phyloP scores from a whole-genome alignment of 2,113 vertebrate genomes.

The Heliornis fulica region DNA sequence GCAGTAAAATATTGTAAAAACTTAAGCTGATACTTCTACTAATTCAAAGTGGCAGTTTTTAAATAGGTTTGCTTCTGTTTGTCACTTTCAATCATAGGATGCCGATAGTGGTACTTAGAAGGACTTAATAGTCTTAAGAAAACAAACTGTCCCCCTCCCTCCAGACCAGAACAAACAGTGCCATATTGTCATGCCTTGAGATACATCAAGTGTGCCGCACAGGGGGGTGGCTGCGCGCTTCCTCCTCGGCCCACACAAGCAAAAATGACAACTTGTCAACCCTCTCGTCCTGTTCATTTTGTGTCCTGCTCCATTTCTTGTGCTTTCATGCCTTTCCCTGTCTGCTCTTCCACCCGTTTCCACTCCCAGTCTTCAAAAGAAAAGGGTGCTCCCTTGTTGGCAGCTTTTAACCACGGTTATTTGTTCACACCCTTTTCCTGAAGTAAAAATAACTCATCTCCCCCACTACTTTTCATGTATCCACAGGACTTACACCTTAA shows the following conservation, averaged over 20 bases:
- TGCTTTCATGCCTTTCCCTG: conserved; percentile 37
- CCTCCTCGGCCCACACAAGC: not conserved
- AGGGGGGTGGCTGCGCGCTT: not conserved
- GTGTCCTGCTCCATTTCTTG: not conserved
- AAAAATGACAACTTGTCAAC: conserved; percentile 68
- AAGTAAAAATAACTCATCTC: not conserved
- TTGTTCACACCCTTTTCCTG: not conserved
- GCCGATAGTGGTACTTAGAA: conserved; percentile 71
- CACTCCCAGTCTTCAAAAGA: conserved; percentile 31
- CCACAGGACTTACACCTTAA: not conserved
- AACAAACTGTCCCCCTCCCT: conserved; percentile 57
- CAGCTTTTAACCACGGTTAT: not conserved
- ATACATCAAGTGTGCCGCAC: conserved; percentile 32
- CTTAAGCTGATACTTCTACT: conserved; percentile 67
- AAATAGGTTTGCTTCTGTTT: conserved; percentile 72
- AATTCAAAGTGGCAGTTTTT: conserved; percentile 77
- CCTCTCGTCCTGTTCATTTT: conserved; percentile 67
- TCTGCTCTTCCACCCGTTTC: conserved; percentile 9
- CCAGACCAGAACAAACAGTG: conserved; percentile 48
- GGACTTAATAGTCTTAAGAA: conserved; percentile 77
- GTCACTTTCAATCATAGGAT: conserved; percentile 79
- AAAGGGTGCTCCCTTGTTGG: not conserved
- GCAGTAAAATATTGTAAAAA: conserved; percentile 65
- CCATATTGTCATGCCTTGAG: conserved; percentile 63
- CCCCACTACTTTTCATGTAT: not conserved